Evolutionary conservation across 1,140 invertebrate species (phyloP), one percentile per base, ranked within the genome.

Genomic region (Hermatobates lingyangjiaoensis): DNA sequence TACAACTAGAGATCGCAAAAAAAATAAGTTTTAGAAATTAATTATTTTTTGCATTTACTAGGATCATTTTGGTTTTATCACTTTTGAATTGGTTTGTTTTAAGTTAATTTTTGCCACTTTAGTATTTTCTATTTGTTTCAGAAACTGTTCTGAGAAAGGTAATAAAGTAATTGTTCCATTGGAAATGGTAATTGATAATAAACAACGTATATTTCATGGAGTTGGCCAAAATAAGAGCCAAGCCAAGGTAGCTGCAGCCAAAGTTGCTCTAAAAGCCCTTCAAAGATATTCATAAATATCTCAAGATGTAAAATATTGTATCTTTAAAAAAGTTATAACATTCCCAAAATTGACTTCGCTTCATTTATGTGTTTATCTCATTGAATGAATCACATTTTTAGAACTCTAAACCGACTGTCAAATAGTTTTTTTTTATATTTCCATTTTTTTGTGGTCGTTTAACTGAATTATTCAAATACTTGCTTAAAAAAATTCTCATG

Each of bases 221-320:
- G 77, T 80, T 59, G 84, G 83, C 12, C 59, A 55, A 0, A 85
- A 79, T 61, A 77, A 74, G 54, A 66, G 66, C 10, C 68, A 75
- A 59, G 82, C 83, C 0, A 85, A 83, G 61, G 68, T 74, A 27
- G 78, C 83, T 0, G 82, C 82, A 1, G 75, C 83, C 0, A 87
- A 87, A 62, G 66, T 80, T 50, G 83, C 82, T 0, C 65, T 87
- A 14, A 66, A 74, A 65, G n/a, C n/a, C n/a, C n/a, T n/a, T n/a
- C n/a, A n/a, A n/a, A n/a, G n/a, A n/a, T n/a, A n/a, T n/a, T n/a
- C n/a, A n/a, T n/a, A n/a, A n/a, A n/a, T n/a, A n/a, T n/a, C n/a
- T n/a, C n/a, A n/a, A n/a, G n/a, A n/a, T n/a, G n/a, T n/a, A n/a
- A n/a, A n/a, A n/a, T n/a, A n/a, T n/a, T n/a, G n/a, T n/a, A n/a